Base-by-base conservation (phyloP, 2,797 vertebrate species). In the Lepus oiostolus region DNA sequence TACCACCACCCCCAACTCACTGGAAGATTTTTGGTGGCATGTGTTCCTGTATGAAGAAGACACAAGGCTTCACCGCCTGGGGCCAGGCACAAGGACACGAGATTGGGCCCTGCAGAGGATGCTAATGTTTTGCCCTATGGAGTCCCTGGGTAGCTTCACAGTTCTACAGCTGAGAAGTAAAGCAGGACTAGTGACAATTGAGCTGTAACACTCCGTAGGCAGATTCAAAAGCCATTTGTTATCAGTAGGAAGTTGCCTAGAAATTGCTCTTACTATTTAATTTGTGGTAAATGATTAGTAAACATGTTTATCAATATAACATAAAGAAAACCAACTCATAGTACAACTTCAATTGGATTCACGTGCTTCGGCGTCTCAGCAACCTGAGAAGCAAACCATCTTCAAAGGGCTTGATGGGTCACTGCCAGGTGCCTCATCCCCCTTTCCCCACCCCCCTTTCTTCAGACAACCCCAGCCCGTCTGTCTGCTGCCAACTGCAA, bases 221-320 rank as follows among this genome's bases (percentile, higher is more conserved):
- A 80, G 24, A 85, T 68, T 83, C 79, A 71, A 88, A 88, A 93
- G 74, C 52, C 54, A 88, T 91, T 95, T 93, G 91, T 90, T 93
- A 88, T 90, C 60, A 85, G 85, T 35, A 68, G 87, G 75, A 74
- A 71, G 85, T 28, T 90, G 88, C 90, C 94, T 85, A 85, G 92
- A 94, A 95, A 94, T 81, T 32, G n/a, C 60, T 95, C 58, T 47
- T 92, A 32, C 85, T 95, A 80, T 95, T 96, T 94, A 90, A 93
- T 96, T 96, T 96, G 92, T 90, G 94, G 79, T 95, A 95, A 92
- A 85, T 88, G 93, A 96, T 95, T 95, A 95, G 90, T 72, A 90
- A 96, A 95, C 68, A 77, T 90, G 88, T 95, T 94, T 94, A 93
- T 96, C 93, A 84, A 88, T 88, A 91, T 93, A 72, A 88, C 89